These are phyloP conservation scores for Scrobipalpa costella DNA, from an alignment of 2,888 invertebrate genomes.

Conservation along the genomic window DNA sequence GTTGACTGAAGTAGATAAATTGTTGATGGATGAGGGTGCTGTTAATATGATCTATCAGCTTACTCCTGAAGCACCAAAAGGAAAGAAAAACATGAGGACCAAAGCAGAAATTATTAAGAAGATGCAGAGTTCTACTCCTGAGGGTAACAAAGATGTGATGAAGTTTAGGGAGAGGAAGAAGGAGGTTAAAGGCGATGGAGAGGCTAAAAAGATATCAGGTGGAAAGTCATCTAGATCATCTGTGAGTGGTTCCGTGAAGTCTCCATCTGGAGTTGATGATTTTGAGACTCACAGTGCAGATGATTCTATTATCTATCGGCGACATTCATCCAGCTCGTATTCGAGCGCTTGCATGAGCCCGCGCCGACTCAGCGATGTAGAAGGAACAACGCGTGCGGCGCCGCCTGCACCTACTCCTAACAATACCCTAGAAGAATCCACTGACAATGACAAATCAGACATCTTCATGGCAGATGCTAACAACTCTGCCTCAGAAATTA, in stretches of 20 bases:
- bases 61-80: constrained; percentile 80
- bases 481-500: constrained; percentile 50
- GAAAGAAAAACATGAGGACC: constrained; percentile 74
- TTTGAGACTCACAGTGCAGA: constrained; percentile 85
- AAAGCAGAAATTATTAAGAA: constrained; percentile 84
- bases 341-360: constrained; percentile 86
- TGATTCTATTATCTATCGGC: constrained; percentile 89
- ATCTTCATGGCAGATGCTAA: constrained; percentile 49
- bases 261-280: constrained; percentile 82
- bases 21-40: constrained; percentile 92
- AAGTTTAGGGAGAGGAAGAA: constrained; percentile 79
- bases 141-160: constrained; percentile 60
- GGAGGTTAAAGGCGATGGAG: constrained; percentile 59
- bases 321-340: constrained; percentile 92
- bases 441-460: constrained; percentile 32
- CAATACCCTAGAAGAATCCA: background rate
- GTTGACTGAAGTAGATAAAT: constrained; percentile 86
- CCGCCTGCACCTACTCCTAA: constrained; percentile 3
- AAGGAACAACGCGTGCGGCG: constrained; percentile 34
- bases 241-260: constrained; percentile 66
- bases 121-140: constrained; percentile 76
- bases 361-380: constrained; percentile 80
- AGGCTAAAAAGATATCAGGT: constrained; percentile 60
- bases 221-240: constrained; percentile 63
- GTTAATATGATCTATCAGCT: constrained; percentile 92